Percentiles rank a stretch among this genome's conserved stretches.
Evolutionary conservation across 2,113 vertebrate species (phyloP).

Genomic region (Shinisaurus crocodilurus): DNA sequence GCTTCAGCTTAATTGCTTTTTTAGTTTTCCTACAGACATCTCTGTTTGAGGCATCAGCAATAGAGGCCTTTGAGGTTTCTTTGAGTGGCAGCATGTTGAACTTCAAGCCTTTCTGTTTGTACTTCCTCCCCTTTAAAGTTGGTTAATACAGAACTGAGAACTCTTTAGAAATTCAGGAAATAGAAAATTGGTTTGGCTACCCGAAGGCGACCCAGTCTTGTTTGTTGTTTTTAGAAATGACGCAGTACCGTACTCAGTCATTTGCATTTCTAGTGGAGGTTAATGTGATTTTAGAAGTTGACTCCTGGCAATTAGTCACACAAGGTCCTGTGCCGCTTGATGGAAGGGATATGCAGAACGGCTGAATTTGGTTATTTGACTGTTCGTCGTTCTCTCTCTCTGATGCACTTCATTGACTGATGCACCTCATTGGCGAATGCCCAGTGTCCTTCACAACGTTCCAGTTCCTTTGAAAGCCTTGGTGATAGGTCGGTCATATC

Average conservation of each 20-base stretch:
- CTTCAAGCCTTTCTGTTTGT: slow-evolving; percentile 23
- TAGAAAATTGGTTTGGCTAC: background rate
- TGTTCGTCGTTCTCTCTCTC: background rate
- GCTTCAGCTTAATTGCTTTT: slow-evolving; percentile 39
- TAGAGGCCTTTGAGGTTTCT: slow-evolving; percentile 26
- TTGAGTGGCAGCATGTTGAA: background rate
- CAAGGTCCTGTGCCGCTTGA: background rate
- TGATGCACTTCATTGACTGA: background rate
- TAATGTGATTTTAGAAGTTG: background rate
- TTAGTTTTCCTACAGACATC: slow-evolving; percentile 14
- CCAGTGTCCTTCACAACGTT: background rate
- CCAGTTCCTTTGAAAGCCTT: background rate
- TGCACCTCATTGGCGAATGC: background rate
- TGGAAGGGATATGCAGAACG: background rate
- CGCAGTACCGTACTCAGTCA: background rate
- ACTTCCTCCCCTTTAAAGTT: slow-evolving; percentile 11
- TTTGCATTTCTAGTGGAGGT: background rate
- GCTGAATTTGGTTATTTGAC: background rate
- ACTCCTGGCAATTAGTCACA: background rate
- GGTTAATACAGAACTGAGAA: background rate
- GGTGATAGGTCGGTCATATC: background rate
- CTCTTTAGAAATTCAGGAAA: slow-evolving; percentile 22
- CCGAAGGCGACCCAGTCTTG: background rate
- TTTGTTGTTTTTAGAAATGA: background rate
- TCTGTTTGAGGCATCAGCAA: background rate